Conservation (phyloP, 1,140 invertebrate genomes). For the Pomacea maculata region DNA sequence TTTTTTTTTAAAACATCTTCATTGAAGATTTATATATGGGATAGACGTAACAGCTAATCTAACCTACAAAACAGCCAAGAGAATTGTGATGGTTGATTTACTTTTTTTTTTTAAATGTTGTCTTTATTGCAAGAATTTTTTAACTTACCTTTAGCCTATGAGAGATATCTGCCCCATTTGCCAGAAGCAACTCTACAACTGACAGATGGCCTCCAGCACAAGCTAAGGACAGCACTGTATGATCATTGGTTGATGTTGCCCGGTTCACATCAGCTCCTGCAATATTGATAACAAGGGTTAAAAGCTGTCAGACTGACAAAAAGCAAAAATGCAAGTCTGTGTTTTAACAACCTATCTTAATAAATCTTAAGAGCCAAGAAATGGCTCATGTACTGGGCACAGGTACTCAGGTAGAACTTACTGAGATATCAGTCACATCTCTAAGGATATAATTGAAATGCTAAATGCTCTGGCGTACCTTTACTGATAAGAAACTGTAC, state of each 20-base stretch:
- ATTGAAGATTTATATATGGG: too few relatives aligned
- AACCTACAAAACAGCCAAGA: too few relatives aligned
- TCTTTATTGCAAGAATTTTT: background rate
- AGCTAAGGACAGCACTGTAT: conserved; percentile 67
- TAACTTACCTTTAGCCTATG: conserved; percentile 86
- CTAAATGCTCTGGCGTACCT: conserved; percentile 43
- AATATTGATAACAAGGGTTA: conserved; percentile 1
- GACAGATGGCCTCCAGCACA: conserved; percentile 89
- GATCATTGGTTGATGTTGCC: conserved; percentile 65
- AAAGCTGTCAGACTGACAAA: too few relatives aligned
- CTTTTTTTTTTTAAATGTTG: too few relatives aligned
- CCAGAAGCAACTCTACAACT: conserved; percentile 90
- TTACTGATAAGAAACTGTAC: conserved; percentile 67
- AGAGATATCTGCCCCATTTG: conserved; percentile 91
- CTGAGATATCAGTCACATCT: background rate
- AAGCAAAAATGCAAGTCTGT: too few relatives aligned
- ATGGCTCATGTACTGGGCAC: too few relatives aligned
- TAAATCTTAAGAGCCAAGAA: too few relatives aligned
- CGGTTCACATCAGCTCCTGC: conserved; percentile 66
- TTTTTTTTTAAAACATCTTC: too few relatives aligned
- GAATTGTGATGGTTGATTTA: too few relatives aligned
- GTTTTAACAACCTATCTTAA: too few relatives aligned
- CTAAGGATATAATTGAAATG: background rate
- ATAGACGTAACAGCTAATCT: too few relatives aligned
- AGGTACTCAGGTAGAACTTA: too few relatives aligned